Evolutionary conservation across 2,888 invertebrate species (phyloP), one percentile per base, ranked within the genome.

Genomic region (Synergus umbraculus): DNA sequence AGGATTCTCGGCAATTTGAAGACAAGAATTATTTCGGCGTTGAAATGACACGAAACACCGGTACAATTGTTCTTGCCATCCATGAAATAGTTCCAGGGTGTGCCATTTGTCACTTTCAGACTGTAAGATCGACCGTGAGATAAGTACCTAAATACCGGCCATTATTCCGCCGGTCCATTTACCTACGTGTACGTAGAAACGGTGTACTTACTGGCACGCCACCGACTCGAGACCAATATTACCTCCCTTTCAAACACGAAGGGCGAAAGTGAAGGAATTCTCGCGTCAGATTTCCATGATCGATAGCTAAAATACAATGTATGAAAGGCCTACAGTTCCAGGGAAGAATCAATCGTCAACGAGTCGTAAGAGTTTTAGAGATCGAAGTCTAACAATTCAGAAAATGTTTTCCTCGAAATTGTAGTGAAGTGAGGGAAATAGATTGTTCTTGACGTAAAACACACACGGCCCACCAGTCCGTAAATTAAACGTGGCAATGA

Each of bases 31-130:
- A 44, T 67, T 44, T 46, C 46, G 2, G 0, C n/a, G 41, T 9
- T 65, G 41, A 65, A 65, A 65, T 65, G 43, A 43, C 65, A 65
- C n/a, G 41, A 65, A 65, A 65, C n/a, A 65, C 41, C 15, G 15
- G 60, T 9, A 22, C 60, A 22, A 60, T 60, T 60, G 60, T 22
- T 60, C 60, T 12, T 60, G 65, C 37, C 65, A 73, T 73, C 37
- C n/a, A 49, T 73, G 73, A 73, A 73, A 73, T 73, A 54, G 54
- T 69, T 73, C 29, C 73, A 69, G 29, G 29, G 69, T 49, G 69
- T 54, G 73, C 73, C 73, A 73, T 73, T 73, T 73, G 73, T 73
- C 73, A 73, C 73, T 54, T 73, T 73, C 49, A 54, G 73, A n/a
- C 54, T 29, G 29, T 15, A 54, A 73, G 73, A 73, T 73, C 73